Evolutionary conservation across 2,888 invertebrate genomes (phyloP).

Genomic region (Meiosimyza decipiens): DNA sequence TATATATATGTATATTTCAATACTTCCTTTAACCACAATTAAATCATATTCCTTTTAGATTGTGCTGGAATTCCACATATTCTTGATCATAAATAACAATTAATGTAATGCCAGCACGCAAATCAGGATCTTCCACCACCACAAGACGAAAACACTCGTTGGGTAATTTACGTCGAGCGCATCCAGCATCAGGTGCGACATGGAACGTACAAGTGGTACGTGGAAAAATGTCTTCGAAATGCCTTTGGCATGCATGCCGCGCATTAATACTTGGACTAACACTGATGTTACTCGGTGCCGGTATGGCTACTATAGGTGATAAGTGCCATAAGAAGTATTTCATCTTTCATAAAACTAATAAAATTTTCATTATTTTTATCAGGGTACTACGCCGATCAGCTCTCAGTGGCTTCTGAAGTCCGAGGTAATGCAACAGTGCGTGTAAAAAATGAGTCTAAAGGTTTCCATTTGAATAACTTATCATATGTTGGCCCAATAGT

Average conservation of each 20-base stretch:
- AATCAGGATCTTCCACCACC: constrained; percentile 58
- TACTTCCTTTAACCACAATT: background rate
- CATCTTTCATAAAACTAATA: too few relatives aligned
- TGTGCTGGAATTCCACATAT: background rate
- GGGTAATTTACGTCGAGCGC: constrained; percentile 76
- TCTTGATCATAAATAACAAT: background rate
- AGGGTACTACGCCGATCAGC: constrained; percentile 87
- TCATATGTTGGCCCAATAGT: constrained; percentile 97
- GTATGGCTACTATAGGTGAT: constrained; percentile 92
- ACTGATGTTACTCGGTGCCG: constrained; percentile 87
- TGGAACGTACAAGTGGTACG: constrained; percentile 88
- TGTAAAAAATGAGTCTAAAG: constrained; percentile 84
- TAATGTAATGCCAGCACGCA: constrained; percentile 61
- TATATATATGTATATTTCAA: too few relatives aligned
- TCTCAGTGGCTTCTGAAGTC: constrained; percentile 82
- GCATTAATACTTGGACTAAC: constrained; percentile 88
- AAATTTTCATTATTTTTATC: constrained; percentile 32
- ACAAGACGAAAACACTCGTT: constrained; percentile 63
- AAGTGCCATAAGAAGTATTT: too few relatives aligned
- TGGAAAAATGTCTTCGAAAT: constrained; percentile 88
- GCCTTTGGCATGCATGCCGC: constrained; percentile 94
- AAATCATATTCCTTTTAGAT: background rate
- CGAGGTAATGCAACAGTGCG: constrained; percentile 82
- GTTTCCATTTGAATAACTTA: constrained; percentile 87
- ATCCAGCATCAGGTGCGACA: constrained; percentile 84